Evolutionary conservation across 2,113 vertebrate species (phyloP).

Genomic region (Geococcyx californianus): DNA sequence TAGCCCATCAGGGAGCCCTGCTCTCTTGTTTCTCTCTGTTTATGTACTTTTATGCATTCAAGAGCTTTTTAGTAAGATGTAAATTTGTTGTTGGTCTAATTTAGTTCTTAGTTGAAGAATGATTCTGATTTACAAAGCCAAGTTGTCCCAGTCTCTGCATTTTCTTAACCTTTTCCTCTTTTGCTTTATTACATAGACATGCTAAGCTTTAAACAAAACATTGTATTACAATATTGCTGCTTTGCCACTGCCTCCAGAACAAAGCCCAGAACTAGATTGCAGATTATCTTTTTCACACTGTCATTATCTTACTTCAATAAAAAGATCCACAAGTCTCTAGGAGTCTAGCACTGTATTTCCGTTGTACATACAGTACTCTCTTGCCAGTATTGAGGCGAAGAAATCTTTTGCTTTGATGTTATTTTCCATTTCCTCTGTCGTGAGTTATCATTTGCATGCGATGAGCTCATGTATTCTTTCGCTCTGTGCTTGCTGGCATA

Average conservation of each 20-base stretch:
- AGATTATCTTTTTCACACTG: background rate
- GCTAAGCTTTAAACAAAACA: background rate
- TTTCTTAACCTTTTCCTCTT: background rate
- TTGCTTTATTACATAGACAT: background rate
- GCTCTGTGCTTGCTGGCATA: background rate
- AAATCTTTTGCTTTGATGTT: background rate
- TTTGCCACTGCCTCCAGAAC: background rate
- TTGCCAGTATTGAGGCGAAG: background rate
- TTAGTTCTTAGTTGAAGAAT: background rate
- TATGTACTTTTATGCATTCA: background rate
- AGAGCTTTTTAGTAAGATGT: background rate
- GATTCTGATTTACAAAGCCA: background rate
- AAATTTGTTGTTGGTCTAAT: background rate
- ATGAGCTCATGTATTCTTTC: background rate
- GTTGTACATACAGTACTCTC: background rate
- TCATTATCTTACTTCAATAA: background rate
- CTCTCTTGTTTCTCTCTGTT: background rate
- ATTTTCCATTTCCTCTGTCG: background rate
- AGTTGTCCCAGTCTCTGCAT: background rate
- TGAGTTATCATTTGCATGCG: background rate
- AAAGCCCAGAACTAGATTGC: background rate
- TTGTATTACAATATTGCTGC: background rate
- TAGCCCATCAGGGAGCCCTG: background rate
- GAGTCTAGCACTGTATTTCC: background rate
- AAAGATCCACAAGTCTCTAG: background rate